These are phyloP conservation scores for Electrona antarctica DNA, from an alignment of 2,113 vertebrate species.

Conservation along the genomic window DNA sequence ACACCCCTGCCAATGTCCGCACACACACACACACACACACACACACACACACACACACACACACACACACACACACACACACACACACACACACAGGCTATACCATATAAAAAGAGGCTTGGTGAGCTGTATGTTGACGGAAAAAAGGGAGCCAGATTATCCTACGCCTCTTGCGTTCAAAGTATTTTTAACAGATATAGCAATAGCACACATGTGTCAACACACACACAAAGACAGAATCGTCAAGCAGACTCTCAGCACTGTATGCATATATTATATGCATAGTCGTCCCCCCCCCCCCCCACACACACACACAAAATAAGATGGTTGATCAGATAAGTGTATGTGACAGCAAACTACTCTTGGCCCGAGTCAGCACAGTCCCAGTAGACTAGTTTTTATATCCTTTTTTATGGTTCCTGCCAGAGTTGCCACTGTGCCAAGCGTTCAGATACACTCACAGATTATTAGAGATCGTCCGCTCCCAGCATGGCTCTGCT, in stretches of 20 bases:
- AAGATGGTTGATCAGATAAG: conserved; percentile 5
- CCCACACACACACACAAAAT: conserved; percentile 26
- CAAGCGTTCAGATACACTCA: conserved; percentile 66
- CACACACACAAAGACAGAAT: not conserved
- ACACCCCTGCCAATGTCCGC: conserved; percentile 35
- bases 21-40: not conserved
- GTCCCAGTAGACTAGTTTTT: conserved; percentile 37
- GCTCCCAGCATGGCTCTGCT: conserved; percentile 55
- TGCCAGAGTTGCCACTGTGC: conserved; percentile 38
- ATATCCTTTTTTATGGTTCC: conserved; percentile 52
- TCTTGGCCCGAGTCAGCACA: conserved; percentile 15
- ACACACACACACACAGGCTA: not conserved
- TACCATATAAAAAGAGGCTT: conserved; percentile 14
- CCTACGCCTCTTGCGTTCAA: not conserved
- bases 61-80: no score
- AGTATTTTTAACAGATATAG: not conserved
- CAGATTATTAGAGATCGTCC: conserved; percentile 70
- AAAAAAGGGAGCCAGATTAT: conserved; percentile 18
- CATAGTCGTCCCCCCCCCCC: not conserved
- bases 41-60: not conserved
- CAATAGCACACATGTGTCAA: not conserved
- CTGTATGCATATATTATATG: no score
- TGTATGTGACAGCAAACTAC: conserved; percentile 27
- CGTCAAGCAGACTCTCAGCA: no score
- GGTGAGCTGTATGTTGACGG: conserved; percentile 14